These are phyloP conservation scores for Pica pica DNA, from an alignment of 2,113 vertebrate genomes.

Conservation along the genomic window DNA sequence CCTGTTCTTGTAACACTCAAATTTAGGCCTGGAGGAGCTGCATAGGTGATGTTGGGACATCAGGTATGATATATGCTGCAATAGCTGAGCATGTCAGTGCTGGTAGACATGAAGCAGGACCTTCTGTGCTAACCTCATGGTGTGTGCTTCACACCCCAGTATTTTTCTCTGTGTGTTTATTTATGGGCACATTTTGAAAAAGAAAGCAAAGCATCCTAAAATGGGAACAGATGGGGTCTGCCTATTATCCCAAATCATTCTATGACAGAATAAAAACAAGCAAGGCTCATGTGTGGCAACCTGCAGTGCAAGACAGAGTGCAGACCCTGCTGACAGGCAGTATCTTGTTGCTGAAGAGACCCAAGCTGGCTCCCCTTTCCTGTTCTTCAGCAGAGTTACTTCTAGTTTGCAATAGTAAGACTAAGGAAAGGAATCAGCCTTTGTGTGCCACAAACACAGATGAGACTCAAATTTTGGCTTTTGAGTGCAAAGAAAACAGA, in stretches of 20 bases:
- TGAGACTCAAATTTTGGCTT: not conserved
- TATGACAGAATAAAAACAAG: conserved; percentile 53
- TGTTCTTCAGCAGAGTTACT: not conserved
- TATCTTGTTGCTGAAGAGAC: not conserved
- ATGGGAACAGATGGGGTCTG: conserved; percentile 53
- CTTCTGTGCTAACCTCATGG: not conserved
- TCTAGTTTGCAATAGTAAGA: not conserved
- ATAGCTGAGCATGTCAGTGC: not conserved
- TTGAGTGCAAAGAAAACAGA: not conserved
- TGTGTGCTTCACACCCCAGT: not conserved
- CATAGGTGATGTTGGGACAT: not conserved
- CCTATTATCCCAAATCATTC: conserved; percentile 55
- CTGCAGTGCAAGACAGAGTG: conserved; percentile 46
- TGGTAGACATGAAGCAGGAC: not conserved
- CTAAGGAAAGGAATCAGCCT: not conserved
- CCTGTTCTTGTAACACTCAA: not conserved
- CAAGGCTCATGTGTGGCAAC: conserved; percentile 42
- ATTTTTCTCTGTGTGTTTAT: conserved; percentile 33
- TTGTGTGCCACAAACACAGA: not conserved
- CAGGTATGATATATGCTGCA: not conserved
- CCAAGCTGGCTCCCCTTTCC: not conserved
- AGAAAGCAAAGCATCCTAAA: conserved; percentile 43
- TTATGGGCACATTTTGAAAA: conserved; percentile 42
- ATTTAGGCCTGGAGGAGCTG: not conserved
- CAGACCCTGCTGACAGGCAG: not conserved